Evolutionary conservation across 30 jellyfish, hydroid and myxozoan species (phyloP).

Genomic region (Euphysa ruthae): DNA sequence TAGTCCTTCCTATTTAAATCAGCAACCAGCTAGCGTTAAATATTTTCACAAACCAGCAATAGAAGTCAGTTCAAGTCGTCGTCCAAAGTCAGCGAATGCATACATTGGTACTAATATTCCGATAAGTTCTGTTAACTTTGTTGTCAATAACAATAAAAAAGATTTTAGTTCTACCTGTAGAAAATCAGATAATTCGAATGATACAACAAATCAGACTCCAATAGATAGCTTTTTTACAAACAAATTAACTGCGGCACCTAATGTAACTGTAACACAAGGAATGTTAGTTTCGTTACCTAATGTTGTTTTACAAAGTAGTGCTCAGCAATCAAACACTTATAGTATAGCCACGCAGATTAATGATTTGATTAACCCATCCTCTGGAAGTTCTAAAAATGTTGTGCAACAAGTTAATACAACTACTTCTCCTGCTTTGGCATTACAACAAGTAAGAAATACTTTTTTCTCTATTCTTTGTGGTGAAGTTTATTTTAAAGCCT

Average conservation of each 20-base stretch:
- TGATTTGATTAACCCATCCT: slow-evolving; percentile 21
- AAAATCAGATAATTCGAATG: too few relatives aligned
- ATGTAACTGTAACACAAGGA: slow-evolving; percentile 80
- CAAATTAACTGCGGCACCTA: slow-evolving; percentile 56
- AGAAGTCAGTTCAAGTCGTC: background rate
- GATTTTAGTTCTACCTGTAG: too few relatives aligned
- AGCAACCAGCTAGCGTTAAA: slow-evolving; percentile 7
- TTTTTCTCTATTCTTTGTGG: too few relatives aligned
- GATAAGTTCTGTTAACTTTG: background rate
- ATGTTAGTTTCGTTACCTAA: slow-evolving; percentile 84
- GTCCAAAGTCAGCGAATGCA: background rate
- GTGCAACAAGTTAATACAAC: too few relatives aligned
- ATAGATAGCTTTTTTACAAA: background rate
- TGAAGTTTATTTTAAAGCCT: too few relatives aligned
- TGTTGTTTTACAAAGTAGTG: slow-evolving; percentile 30
- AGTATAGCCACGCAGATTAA: slow-evolving; percentile 7
- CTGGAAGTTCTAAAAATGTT: too few relatives aligned
- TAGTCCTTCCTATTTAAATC: slow-evolving; percentile 8
- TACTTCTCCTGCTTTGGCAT: too few relatives aligned
- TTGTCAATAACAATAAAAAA: background rate
- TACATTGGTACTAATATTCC: background rate
- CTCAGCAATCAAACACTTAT: background rate
- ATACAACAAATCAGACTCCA: background rate
- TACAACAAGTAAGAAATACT: too few relatives aligned
- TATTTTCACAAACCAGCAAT: background rate